Evolutionary conservation across 2,113 vertebrate genomes (phyloP).

Genomic region (Psittacara wagleri): DNA sequence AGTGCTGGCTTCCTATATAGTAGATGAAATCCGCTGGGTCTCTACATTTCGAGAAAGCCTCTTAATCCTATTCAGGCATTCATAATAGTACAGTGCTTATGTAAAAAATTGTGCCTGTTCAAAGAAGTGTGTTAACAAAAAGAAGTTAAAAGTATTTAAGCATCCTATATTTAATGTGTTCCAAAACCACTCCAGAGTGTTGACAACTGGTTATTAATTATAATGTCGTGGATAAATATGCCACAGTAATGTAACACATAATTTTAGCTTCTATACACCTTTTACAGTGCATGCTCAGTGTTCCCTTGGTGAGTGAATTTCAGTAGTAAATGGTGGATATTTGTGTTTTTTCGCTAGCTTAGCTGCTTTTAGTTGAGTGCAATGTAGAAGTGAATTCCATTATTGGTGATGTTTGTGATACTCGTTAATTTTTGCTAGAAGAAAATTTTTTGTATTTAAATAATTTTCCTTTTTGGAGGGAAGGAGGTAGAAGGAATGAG

Average conservation of each 20-base stretch:
- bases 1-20: background rate
- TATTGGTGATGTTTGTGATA: background rate
- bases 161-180: background rate
- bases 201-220: constrained; percentile 24
- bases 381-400: background rate
- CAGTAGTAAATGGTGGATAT: background rate
- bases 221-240: background rate
- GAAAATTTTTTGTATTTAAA: background rate
- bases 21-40: background rate
- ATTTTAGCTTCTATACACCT: background rate
- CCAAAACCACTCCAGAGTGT: background rate
- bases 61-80: background rate
- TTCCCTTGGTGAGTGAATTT: background rate
- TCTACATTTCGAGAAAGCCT: background rate
- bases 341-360: background rate
- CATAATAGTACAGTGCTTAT: background rate
- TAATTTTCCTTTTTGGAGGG: background rate
- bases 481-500: background rate
- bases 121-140: background rate
- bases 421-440: background rate
- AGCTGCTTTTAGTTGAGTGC: background rate
- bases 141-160: background rate
- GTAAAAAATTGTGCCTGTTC: background rate
- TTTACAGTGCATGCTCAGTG: background rate
- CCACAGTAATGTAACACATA: background rate